These are phyloP conservation scores for Oryzias celebensis DNA, from an alignment of 2,113 vertebrate species.

Conservation along the genomic window DNA sequence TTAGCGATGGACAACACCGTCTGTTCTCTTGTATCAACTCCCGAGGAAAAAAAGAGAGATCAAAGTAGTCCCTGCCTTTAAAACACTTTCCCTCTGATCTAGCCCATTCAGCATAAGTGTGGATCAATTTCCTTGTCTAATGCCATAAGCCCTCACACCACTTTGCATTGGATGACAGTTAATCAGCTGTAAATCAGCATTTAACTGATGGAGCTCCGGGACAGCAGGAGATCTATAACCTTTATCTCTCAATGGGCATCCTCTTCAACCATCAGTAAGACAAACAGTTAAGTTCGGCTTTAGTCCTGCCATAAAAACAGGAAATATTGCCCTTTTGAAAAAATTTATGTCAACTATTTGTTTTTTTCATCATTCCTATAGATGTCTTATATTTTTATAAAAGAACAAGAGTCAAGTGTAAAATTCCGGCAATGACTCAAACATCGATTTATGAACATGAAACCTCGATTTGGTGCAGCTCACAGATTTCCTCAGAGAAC, in stretches of 20 bases:
- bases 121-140: conserved; percentile 57
- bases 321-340: too few relatives aligned
- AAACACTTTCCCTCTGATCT: conserved; percentile 35
- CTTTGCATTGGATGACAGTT: conserved; percentile 58
- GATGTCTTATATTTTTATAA: too few relatives aligned
- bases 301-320: neutral
- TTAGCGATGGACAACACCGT: conserved; percentile 61
- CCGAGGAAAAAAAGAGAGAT: conserved; percentile 35
- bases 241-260: conserved; percentile 12
- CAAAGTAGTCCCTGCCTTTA: conserved; percentile 55
- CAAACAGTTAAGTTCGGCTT: conserved; percentile 2
- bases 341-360: too few relatives aligned
- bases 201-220: conserved; percentile 38
- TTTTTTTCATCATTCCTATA: too few relatives aligned
- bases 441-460: conserved; percentile 14
- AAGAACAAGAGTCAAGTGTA: too few relatives aligned
- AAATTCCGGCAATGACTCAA: neutral
- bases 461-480: conserved; percentile 17
- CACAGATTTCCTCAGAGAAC: conserved; percentile 5
- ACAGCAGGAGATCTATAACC: conserved; percentile 28
- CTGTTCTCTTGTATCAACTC: conserved; percentile 51
- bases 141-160: conserved; percentile 45
- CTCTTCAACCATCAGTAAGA: neutral
- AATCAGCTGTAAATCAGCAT: conserved; percentile 59
- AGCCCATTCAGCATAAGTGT: conserved; percentile 62